Conservation (phyloP, 2,888 invertebrate genomes). For the Oconnorella tubifera region DNA sequence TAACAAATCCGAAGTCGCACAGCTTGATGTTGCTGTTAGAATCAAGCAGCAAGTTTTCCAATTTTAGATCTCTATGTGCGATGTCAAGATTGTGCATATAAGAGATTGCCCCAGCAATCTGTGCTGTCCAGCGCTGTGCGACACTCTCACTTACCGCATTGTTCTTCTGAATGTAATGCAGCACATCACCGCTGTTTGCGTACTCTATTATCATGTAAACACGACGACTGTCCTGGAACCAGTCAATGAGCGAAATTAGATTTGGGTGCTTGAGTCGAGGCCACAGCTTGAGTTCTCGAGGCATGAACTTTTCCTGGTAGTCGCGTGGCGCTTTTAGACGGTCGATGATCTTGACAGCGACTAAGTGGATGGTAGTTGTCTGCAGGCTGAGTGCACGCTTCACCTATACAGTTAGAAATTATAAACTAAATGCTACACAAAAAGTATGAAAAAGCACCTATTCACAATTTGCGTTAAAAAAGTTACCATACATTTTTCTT, state of each 20-base stretch:
- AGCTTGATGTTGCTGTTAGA: constrained; percentile 55
- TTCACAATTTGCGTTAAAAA: too few species aligned
- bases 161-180: constrained; percentile 54
- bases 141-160: constrained; percentile 53
- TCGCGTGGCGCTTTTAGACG: constrained; percentile 40
- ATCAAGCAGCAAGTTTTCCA: constrained; percentile 60
- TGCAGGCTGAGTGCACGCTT: constrained; percentile 27
- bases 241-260: constrained; percentile 38
- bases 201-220: constrained; percentile 57
- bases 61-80: constrained; percentile 59
- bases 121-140: constrained; percentile 48
- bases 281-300: constrained; percentile 44
- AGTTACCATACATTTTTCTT: too few species aligned
- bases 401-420: too few species aligned
- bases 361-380: constrained; percentile 10
- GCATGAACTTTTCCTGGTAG: constrained; percentile 42
- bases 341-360: constrained; percentile 42
- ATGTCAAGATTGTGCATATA: constrained; percentile 57
- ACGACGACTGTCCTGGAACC: constrained; percentile 35
- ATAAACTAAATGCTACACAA: too few species aligned
- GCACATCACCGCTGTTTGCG: constrained; percentile 56
- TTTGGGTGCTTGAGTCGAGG: constrained; percentile 39
- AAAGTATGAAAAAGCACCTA: too few species aligned
- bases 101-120: constrained; percentile 46
- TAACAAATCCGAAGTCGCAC: constrained; percentile 58